Evolutionary conservation across 2,113 vertebrate genomes (phyloP).

Genomic region (Pleuronectes platessa): DNA sequence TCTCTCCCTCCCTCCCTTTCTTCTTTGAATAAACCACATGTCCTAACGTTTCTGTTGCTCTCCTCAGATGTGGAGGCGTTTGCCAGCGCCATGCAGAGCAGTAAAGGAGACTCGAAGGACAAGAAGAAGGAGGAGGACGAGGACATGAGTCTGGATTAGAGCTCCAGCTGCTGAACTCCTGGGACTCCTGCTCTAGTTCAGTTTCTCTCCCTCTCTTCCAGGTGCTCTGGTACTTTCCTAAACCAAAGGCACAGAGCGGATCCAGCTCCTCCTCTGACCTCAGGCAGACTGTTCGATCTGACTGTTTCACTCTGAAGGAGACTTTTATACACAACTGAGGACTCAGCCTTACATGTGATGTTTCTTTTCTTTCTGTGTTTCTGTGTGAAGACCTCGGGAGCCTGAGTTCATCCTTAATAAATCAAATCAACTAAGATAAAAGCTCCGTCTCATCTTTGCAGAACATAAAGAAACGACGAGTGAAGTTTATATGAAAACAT

Average conservation of each 20-base stretch:
- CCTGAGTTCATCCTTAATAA: neutral
- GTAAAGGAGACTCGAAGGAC: constrained; percentile 88
- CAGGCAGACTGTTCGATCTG: neutral
- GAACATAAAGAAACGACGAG: neutral
- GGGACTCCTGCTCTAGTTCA: neutral
- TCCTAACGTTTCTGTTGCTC: neutral
- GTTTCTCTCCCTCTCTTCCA: neutral
- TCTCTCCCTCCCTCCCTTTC: too few species aligned
- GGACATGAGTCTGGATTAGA: constrained; percentile 97
- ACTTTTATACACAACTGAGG: too few species aligned
- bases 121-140: constrained; percentile 97
- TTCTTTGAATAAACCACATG: neutral
- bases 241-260: constrained; percentile 23
- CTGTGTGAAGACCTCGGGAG: neutral
- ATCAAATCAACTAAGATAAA: neutral
- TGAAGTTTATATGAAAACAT: constrained; percentile 33
- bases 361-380: constrained; percentile 6
- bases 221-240: neutral
- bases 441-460: too few species aligned
- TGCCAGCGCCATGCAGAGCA: constrained; percentile 95
- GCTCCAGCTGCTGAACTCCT: neutral
- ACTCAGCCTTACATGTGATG: constrained; percentile 9
- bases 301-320: neutral
- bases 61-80: constrained; percentile 92
- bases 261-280: neutral